These are phyloP conservation scores for Lissocephala sabroskyi DNA, from an alignment of 2,888 invertebrate species.

Conservation along the genomic window DNA sequence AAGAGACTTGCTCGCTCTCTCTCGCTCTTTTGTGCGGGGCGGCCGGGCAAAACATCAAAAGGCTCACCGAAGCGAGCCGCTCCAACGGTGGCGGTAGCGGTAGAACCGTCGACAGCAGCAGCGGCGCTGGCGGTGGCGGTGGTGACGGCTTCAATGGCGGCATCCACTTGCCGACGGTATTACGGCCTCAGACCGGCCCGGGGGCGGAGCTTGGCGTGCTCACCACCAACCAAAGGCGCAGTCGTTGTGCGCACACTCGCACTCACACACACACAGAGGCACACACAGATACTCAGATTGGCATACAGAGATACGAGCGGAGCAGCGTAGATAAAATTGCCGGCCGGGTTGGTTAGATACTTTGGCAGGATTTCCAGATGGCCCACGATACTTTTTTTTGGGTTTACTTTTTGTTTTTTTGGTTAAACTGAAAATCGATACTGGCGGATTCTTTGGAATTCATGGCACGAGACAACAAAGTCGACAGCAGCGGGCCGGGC, in stretches of 20 bases:
- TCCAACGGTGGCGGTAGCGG: not conserved
- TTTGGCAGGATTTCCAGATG: not conserved
- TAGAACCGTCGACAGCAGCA: not conserved
- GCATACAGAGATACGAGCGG: not conserved
- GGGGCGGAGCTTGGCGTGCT: slow-evolving; percentile 34
- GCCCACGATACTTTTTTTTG: slow-evolving; percentile 11
- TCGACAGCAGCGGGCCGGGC: not conserved
- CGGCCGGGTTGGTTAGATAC: too few relatives aligned
- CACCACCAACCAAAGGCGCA: slow-evolving; percentile 31
- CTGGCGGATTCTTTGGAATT: slow-evolving; percentile 10
- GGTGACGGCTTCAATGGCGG: not conserved
- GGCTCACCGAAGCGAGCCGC: slow-evolving; percentile 37
- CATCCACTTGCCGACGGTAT: slow-evolving; percentile 1
- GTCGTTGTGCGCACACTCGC: slow-evolving; percentile 1
- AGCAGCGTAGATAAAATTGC: not conserved
- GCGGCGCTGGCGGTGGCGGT: not conserved
- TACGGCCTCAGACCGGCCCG: not conserved
- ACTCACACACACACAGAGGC: slow-evolving; percentile 7
- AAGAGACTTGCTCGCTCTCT: too few relatives aligned
- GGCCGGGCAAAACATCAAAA: slow-evolving; percentile 34
- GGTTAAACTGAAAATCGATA: too few relatives aligned
- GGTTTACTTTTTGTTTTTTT: slow-evolving; percentile 4
- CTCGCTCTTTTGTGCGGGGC: too few relatives aligned
- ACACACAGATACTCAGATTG: slow-evolving; percentile 4
- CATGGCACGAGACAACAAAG: slow-evolving; percentile 46